phyloP scores from a whole-genome alignment of 2,888 invertebrate genomes.

The Drosophila trichaetosa region DNA sequence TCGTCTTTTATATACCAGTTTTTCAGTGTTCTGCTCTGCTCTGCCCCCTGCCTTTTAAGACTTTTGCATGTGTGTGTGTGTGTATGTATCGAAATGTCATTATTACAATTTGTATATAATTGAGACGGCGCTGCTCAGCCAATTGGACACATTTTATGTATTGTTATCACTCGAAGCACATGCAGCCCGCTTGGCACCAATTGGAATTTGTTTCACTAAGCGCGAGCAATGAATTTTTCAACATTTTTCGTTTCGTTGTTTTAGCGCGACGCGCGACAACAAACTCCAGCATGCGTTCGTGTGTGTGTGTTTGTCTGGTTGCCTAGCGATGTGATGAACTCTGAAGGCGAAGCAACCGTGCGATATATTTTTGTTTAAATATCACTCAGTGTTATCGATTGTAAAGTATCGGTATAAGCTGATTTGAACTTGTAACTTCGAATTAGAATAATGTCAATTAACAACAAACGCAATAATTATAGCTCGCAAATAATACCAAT shows the following conservation, averaged over 20 bases:
- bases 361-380: constrained; percentile 1
- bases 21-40: constrained; percentile 63
- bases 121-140: constrained; percentile 27
- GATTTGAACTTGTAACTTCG: not conserved
- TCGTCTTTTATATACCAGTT: constrained; percentile 81
- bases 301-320: constrained; percentile 44
- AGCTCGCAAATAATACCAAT: not conserved
- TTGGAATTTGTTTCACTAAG: constrained; percentile 47
- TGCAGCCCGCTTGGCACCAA: constrained; percentile 29
- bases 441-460: not conserved
- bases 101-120: constrained; percentile 35
- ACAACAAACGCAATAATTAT: too few relatives aligned
- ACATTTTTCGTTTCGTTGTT: constrained; percentile 57
- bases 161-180: constrained; percentile 23
- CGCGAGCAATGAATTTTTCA: constrained; percentile 46
- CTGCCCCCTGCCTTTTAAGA: constrained; percentile 28
- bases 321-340: constrained; percentile 43
- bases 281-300: constrained; percentile 54
- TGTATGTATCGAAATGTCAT: constrained; percentile 78
- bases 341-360: constrained; percentile 2
- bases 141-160: constrained; percentile 26
- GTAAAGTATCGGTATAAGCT: not conserved
- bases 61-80: constrained; percentile 44
- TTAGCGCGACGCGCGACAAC: constrained; percentile 75
- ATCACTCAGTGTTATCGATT: constrained; percentile 32